Evolutionary conservation across 1,140 invertebrate genomes (phyloP), one percentile per base, ranked within the genome.

Genomic region (Leptonema lineaticorne): DNA sequence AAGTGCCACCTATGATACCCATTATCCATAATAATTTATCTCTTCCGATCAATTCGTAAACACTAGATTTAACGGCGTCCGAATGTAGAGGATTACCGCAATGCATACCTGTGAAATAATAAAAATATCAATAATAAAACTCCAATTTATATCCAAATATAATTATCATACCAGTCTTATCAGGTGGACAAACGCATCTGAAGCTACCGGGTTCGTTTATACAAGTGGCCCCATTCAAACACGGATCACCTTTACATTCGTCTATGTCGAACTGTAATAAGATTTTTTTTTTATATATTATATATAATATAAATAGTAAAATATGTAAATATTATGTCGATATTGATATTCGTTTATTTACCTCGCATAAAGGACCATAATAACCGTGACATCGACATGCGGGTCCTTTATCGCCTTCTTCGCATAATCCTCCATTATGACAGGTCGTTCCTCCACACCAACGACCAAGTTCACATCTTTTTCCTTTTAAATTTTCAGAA

Each of bases 181-280:
- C 89, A 0, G 86, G 83, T 0, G 89, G 89, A 75, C 92, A 93
- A 16, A 88, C 79, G 71, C 89, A 91, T 11, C 84, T 81, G 76
- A 90, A 92, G 5, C 85, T 87, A 0, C 91, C 91, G 4, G 87
- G 82, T 72, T 90, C 87, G 74, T 93, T 93, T 4, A 90, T 83
- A 74, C 91, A 93, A 3, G 86, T 90, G 0, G 90, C 90, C 2
- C 88, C 88, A 75, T 90, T 89, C 26, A 87, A 82, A 77, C 91
- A 92, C 0, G 91, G 90, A 60, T 82, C 83, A 11, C 83, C 83
- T 72, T 89, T 85, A 73, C 90, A 91, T 74, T 91, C 90, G 72
- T 91, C 85, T 0, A 90, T 75, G 72, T 91, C 90, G n/a, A 80
- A 78, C 68, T 70, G 48, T 14, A 69, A 69, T 53, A 1, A n/a